A percentile compares a stretch with the other conserved stretches of the same genome.
Evolutionary conservation across 2,113 vertebrate genomes (phyloP).

Genomic region (Hippolais icterina): DNA sequence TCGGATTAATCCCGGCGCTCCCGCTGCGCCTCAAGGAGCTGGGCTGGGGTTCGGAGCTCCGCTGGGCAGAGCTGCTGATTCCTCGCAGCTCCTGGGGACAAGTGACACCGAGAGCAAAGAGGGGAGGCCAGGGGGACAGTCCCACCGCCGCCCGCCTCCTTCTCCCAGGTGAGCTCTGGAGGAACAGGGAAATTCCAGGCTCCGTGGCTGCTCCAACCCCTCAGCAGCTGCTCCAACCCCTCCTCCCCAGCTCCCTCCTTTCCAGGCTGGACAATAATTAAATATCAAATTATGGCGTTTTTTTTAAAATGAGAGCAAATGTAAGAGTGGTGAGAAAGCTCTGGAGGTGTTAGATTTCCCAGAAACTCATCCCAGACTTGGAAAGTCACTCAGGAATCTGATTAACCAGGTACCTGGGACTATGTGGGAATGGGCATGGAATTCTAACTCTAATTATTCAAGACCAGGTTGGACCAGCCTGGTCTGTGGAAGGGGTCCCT

Average conservation of each 20-base stretch:
- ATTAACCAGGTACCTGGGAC: neutral
- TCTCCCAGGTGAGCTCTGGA: neutral
- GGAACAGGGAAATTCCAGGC: neutral
- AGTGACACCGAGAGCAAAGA: conserved; percentile 60
- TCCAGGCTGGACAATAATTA: neutral
- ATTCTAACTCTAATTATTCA: neutral
- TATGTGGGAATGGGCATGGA: rapidly evolving
- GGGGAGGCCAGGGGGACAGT: neutral
- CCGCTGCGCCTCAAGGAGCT: conserved; percentile 60
- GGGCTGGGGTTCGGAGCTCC: conserved; percentile 45
- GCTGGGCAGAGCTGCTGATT: conserved; percentile 56
- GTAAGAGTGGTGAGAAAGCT: neutral
- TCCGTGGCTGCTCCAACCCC: neutral
- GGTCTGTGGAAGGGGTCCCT: neutral
- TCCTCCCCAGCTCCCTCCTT: neutral
- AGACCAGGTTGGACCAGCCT: neutral
- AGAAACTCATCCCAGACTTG: neutral
- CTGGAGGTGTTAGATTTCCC: neutral
- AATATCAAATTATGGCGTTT: neutral
- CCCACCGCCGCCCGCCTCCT: neutral
- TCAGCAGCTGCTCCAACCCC: neutral
- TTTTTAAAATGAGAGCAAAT: neutral
- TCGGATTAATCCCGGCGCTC: conserved; percentile 65
- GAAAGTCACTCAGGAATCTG: neutral
- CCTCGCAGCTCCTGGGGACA: conserved; percentile 38